Conservation (phyloP, 2,113 vertebrate species). For the Polypterus senegalus region DNA sequence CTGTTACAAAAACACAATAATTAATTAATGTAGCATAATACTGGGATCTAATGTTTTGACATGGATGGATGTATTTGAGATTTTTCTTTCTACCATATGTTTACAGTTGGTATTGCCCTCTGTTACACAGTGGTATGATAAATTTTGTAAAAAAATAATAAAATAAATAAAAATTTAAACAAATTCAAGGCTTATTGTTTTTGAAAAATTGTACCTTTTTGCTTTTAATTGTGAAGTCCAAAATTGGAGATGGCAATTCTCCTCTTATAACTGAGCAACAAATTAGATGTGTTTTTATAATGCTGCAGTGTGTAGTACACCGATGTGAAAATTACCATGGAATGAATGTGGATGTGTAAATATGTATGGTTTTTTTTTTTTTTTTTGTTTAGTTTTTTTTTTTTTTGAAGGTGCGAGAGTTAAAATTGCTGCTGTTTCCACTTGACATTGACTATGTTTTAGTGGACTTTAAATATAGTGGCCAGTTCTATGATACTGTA, state of each 20-base stretch:
- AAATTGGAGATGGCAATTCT: not conserved
- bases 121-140: conserved; percentile 45
- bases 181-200: conserved; percentile 50
- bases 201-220: conserved; percentile 61
- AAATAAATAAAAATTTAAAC: not conserved
- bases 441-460: conserved; percentile 62
- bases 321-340: conserved; percentile 67
- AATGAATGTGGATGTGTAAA: conserved; percentile 81
- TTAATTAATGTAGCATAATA: conserved; percentile 17
- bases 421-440: conserved; percentile 72
- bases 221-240: conserved; percentile 43
- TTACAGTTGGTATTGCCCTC: conserved; percentile 42
- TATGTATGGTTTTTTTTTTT: conserved; percentile 71
- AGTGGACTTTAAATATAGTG: conserved; percentile 64
- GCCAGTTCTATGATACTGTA: conserved; percentile 92
- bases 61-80: conserved; percentile 15
- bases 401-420: conserved; percentile 45
- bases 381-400: conserved; percentile 60
- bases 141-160: conserved; percentile 35
- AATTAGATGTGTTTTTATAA: conserved; percentile 66
- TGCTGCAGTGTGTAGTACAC: conserved; percentile 74
- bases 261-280: conserved; percentile 45
- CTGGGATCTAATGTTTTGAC: conserved; percentile 10
- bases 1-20: conserved; percentile 13
- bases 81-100: not conserved